phyloP scores from a whole-genome alignment of 1,140 invertebrate genomes.

The Rhopalosiphum maidis region DNA sequence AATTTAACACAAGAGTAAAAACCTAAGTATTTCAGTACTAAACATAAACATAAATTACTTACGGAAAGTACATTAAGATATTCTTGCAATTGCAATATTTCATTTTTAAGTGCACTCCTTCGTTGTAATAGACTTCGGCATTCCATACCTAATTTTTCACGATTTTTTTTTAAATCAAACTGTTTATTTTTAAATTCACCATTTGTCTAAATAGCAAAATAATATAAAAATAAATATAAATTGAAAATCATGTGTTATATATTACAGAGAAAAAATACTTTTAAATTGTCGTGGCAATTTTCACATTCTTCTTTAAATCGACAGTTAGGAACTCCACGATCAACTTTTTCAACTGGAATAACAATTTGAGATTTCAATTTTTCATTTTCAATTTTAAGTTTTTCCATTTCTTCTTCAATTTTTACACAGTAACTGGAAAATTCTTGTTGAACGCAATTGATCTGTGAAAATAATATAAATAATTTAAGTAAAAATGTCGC shows the following conservation, averaged over 20 bases:
- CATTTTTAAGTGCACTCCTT: conserved; percentile 23
- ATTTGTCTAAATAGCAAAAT: not conserved
- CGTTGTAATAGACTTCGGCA: conserved; percentile 26
- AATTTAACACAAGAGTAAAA: not conserved
- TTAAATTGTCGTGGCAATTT: conserved; percentile 3
- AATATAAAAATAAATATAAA: not conserved
- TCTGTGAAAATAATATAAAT: conserved; percentile 21
- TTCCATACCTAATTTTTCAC: conserved; percentile 28
- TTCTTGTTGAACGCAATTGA: conserved; percentile 50
- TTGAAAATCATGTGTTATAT: not conserved
- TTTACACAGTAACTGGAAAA: conserved; percentile 64
- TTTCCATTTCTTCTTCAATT: conserved; percentile 64
- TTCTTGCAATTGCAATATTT: conserved; percentile 39
- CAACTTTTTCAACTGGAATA: not conserved
- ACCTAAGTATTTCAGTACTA: not conserved
- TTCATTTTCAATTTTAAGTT: conserved; percentile 68
- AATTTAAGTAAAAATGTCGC: not conserved
- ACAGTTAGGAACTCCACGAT: not conserved
- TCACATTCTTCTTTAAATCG: not conserved
- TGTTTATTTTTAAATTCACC: not conserved
- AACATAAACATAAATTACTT: not conserved
- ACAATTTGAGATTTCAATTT: conserved; percentile 62
- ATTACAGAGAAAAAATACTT: not conserved
- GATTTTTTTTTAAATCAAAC: conserved; percentile 1
- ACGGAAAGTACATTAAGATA: conserved; percentile 20